Percentiles rank a stretch among this genome's conserved stretches.
phyloP scores from a whole-genome alignment of 2,797 vertebrate species.

The Melopsittacus undulatus region DNA sequence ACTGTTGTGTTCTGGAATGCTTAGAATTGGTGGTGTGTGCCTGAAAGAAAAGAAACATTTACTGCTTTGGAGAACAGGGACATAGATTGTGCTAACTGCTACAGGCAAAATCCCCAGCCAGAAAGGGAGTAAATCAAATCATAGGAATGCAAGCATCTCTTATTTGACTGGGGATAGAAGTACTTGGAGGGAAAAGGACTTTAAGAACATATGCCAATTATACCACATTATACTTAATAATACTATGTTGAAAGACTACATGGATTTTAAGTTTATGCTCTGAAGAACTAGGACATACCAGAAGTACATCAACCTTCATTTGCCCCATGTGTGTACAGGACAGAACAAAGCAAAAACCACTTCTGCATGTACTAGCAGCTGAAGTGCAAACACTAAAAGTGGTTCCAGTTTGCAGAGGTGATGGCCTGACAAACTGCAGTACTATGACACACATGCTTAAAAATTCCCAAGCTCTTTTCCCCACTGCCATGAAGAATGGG shows the following conservation, averaged over 20 bases:
- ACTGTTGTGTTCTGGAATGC: not conserved
- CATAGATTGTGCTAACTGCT: not conserved
- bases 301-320: not conserved
- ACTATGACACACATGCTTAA: accelerated
- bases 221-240: not conserved
- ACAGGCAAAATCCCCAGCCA: not conserved
- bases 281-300: not conserved
- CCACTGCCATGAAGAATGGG: not conserved
- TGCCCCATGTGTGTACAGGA: accelerated
- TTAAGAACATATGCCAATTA: not conserved
- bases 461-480: not conserved
- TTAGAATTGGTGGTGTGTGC: not conserved
- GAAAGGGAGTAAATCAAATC: not conserved
- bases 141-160: not conserved
- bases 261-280: not conserved
- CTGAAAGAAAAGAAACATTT: not conserved
- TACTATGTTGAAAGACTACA: not conserved
- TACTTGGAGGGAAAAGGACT: not conserved
- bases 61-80: not conserved
- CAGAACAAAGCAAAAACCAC: not conserved
- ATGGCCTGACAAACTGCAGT: not conserved
- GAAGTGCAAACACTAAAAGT: not conserved
- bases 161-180: not conserved
- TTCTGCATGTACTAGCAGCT: not conserved
- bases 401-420: not conserved